phyloP scores from a whole-genome alignment of 2,797 vertebrate species.

The Philypnodon macrostomus region DNA sequence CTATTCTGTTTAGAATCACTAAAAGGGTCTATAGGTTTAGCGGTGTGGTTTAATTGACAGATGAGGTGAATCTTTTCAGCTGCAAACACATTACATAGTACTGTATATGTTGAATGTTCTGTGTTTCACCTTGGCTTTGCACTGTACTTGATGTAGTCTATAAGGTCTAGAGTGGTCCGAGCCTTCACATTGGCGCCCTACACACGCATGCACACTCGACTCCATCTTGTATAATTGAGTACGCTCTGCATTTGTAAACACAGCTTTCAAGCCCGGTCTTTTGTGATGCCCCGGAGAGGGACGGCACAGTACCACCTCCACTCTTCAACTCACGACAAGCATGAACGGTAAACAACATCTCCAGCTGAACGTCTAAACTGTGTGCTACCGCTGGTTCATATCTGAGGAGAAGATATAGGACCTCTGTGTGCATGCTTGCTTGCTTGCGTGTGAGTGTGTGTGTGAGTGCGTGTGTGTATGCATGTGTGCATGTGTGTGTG shows the following conservation, averaged over 20 bases:
- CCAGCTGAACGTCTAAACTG: conserved; percentile 37
- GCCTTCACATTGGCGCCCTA: conserved; percentile 18
- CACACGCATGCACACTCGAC: conserved; percentile 32
- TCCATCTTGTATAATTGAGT: conserved; percentile 62
- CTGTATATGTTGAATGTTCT: conserved; percentile 1
- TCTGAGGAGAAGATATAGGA: conserved; percentile 11
- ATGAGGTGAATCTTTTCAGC: too few species aligned
- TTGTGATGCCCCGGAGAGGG: conserved; percentile 38
- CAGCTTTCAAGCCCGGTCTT: conserved; percentile 53
- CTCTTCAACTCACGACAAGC: conserved; percentile 56
- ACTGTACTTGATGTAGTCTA: neutral
- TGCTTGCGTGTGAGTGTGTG: conserved; percentile 18
- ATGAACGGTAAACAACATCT: conserved; percentile 66
- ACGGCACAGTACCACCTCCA: conserved; percentile 54
- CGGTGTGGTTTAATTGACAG: neutral
- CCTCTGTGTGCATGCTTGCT: too few species aligned
- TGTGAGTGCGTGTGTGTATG: conserved; percentile 1
- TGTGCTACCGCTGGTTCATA: conserved; percentile 1
- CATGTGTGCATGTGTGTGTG: conserved; percentile 18
- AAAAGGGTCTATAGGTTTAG: too few species aligned
- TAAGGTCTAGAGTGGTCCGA: conserved; percentile 12
- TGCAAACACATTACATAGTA: too few species aligned
- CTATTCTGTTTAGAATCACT: too few species aligned
- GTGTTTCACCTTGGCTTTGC: conserved; percentile 3
- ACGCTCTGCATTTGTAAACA: conserved; percentile 32